Conservation (phyloP, 2,113 vertebrate genomes). For the Casuarius casuarius region DNA sequence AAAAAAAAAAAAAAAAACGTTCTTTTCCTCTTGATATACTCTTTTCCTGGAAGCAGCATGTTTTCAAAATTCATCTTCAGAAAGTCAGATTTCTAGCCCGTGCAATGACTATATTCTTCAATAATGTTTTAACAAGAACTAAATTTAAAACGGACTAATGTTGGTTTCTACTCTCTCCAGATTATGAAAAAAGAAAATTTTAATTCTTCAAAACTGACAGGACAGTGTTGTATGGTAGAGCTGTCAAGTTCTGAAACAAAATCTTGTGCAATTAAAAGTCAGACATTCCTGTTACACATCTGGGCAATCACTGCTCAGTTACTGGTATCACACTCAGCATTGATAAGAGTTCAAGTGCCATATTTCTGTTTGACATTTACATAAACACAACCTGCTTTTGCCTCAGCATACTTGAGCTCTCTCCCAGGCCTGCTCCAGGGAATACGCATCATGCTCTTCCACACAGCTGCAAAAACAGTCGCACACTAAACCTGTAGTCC, state of each 20-base stretch:
- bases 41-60: background rate
- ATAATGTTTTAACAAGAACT: background rate
- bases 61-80: background rate
- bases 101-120: background rate
- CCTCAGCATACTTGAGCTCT: constrained; percentile 50
- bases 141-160: background rate
- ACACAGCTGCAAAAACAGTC: constrained; percentile 75
- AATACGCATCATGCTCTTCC: constrained; percentile 65
- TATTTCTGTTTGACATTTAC: constrained; percentile 64
- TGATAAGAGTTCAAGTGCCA: constrained; percentile 40
- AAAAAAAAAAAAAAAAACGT: too few relatives aligned
- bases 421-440: constrained; percentile 55
- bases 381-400: constrained; percentile 65
- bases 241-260: background rate
- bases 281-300: background rate
- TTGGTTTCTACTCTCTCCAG: background rate
- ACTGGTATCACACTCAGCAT: background rate
- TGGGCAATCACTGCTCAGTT: background rate
- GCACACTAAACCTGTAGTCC: constrained; percentile 63
- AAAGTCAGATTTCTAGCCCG: background rate
- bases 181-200: background rate
- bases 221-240: background rate
- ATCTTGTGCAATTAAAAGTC: background rate
- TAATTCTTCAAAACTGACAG: background rate
- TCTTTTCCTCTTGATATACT: background rate